These are phyloP conservation scores for Antechinus stuartii DNA, from an alignment of 2,113 vertebrate genomes.

Conservation along the genomic window DNA sequence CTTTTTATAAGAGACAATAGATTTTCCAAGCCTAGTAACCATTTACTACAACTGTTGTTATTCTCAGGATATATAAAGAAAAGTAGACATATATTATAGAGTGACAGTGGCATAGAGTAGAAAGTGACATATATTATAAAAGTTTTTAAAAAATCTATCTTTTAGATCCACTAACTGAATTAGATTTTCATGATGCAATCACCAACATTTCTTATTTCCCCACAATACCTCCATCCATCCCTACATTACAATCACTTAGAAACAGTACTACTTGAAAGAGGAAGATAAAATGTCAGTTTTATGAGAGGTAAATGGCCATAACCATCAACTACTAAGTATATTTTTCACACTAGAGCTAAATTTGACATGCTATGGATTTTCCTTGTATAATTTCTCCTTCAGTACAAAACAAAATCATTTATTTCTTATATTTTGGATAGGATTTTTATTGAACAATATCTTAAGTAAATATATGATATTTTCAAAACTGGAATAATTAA, in stretches of 20 bases:
- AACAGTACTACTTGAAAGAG: not conserved
- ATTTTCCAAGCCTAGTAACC: not conserved
- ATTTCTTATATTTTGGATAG: constrained; percentile 14
- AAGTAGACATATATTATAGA: not conserved
- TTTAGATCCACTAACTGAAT: not conserved
- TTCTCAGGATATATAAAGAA: not conserved
- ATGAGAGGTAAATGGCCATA: not conserved
- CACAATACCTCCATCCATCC: not conserved
- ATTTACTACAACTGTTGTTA: not conserved
- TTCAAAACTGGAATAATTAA: not conserved
- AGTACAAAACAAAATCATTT: not conserved
- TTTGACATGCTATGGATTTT: not conserved
- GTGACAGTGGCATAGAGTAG: not conserved
- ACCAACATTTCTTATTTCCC: not conserved
- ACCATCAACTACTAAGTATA: constrained; percentile 6
- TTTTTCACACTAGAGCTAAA: constrained; percentile 7
- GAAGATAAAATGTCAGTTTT: constrained; percentile 22
- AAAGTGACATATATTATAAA: not conserved
- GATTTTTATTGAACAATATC: not conserved
- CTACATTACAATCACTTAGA: not conserved
- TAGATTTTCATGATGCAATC: not conserved
- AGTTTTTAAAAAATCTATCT: not conserved
- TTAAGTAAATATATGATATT: constrained; percentile 2
- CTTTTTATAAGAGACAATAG: not conserved
- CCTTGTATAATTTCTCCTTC: not conserved